Conservation (phyloP, 2,888 invertebrate genomes). For the Dynastes maya region DNA sequence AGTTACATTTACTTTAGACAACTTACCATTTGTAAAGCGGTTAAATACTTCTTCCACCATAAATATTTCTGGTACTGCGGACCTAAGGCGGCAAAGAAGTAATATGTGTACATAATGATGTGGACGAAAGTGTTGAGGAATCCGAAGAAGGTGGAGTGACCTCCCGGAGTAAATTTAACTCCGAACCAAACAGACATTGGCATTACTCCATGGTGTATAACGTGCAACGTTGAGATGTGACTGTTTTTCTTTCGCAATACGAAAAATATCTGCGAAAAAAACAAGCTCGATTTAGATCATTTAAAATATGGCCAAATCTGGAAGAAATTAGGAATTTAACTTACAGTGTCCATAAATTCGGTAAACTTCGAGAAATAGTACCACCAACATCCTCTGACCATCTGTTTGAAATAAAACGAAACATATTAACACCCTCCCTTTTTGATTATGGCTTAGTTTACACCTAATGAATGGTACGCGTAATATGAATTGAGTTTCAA, state of each 20-base stretch:
- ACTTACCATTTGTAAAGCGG: slow-evolving; percentile 89
- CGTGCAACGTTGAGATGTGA: slow-evolving; percentile 94
- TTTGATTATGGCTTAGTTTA: not conserved
- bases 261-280: slow-evolving; percentile 82
- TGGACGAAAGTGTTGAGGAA: slow-evolving; percentile 95
- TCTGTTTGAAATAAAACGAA: slow-evolving; percentile 73
- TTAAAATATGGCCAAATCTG: not conserved
- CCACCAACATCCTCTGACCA: slow-evolving; percentile 96
- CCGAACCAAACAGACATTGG: slow-evolving; percentile 92
- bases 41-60: slow-evolving; percentile 97
- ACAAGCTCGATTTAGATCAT: not conserved
- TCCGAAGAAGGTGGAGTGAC: slow-evolving; percentile 95
- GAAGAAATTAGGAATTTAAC: slow-evolving; percentile 55
- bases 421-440: not conserved
- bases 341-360: slow-evolving; percentile 95
- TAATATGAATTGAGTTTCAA: too few species aligned
- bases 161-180: slow-evolving; percentile 79
- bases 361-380: slow-evolving; percentile 98
- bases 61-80: slow-evolving; percentile 89
- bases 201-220: slow-evolving; percentile 97
- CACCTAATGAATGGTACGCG: too few species aligned
- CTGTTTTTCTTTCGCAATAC: slow-evolving; percentile 94
- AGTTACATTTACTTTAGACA: not conserved
- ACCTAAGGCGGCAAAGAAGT: slow-evolving; percentile 91
- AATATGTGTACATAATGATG: slow-evolving; percentile 95